Evolutionary conservation across 2,113 vertebrate genomes (phyloP), one percentile per base, ranked within the genome.

Genomic region (Tympanuchus pallidicinctus): DNA sequence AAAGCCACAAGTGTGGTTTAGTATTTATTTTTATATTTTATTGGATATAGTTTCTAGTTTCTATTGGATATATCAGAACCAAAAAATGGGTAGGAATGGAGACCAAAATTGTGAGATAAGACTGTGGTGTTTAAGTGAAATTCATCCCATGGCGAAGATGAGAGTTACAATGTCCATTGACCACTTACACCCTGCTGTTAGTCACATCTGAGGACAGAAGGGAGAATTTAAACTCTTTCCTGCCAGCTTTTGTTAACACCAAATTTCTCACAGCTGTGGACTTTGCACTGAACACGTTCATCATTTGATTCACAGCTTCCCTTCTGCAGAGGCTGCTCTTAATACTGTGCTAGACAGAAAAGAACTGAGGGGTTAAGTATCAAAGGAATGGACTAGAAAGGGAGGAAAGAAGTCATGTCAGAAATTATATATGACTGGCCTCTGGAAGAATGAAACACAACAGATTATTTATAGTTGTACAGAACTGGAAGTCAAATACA

Each of bases 211-310:
- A 91, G 84, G 91, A 82, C 82, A 93, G 86, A 89, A 85, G 63
- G 88, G 45, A 82, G 63, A 90, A 85, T 95, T 95, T 91, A 95
- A 96, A 85, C 84, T 66, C 86, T 93, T 92, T 94, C 92, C 91
- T 91, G 67, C 81, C 6, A 21, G 63, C n/a, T 92, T 95, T 93
- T 92, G 81, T 92, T 92, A 91, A 45, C 81, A 63, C 43, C 79
- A 67, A 89, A 50, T 95, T 92, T 91, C 59, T 87, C 32, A 1
- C 75, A 87, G 87, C 92, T 93, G 50, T 73, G 63, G 71, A 34
- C 78, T 87, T 43, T 79, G 10, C 0, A 2, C 48, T 87, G 91
- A 95, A 72, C 78, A 11, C 8, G 79, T 91, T 95, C 82, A 82
- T 94, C 75, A 59, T 90, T 95, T 94, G 82, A 32, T 93, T 94